Evolutionary conservation across 2,797 vertebrate genomes (phyloP).

Genomic region (Crenichthys baileyi): DNA sequence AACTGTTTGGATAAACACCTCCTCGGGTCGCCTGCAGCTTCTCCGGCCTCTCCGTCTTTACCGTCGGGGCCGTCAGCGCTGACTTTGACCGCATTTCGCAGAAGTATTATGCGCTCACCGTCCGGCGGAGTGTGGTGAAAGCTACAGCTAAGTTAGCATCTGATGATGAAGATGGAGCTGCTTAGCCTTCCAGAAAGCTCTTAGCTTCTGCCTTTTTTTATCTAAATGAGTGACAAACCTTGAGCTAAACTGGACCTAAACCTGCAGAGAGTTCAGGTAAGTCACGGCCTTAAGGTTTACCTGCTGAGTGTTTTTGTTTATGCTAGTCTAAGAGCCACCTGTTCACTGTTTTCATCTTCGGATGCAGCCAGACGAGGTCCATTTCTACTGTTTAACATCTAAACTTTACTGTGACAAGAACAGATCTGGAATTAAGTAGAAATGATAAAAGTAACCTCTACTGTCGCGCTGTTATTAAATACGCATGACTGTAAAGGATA

Average conservation of each 20-base stretch:
- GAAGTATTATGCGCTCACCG: constrained; percentile 72
- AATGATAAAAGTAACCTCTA: neutral
- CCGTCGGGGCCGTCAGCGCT: constrained; percentile 35
- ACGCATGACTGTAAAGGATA: constrained; percentile 3
- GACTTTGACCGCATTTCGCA: constrained; percentile 33
- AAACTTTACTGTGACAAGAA: neutral
- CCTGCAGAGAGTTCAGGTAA: neutral
- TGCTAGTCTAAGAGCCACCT: constrained; percentile 67
- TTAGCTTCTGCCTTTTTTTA: neutral
- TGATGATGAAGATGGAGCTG: constrained; percentile 57
- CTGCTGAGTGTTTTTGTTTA: constrained; percentile 1
- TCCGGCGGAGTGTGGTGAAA: constrained; percentile 74
- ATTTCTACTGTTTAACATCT: neutral
- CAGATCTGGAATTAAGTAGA: neutral
- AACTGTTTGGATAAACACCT: constrained; percentile 60
- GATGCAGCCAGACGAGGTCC: constrained; percentile 13
- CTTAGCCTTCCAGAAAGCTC: constrained; percentile 60
- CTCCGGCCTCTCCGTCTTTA: constrained; percentile 13
- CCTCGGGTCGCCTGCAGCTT: constrained; percentile 32
- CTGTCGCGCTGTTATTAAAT: neutral
- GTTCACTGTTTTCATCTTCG: constrained; percentile 73
- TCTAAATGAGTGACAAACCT: neutral
- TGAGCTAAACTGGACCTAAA: neutral
- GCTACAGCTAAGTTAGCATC: constrained; percentile 73
- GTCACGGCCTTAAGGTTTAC: neutral